phyloP scores from a whole-genome alignment of 2,888 invertebrate species.

The Epiblema foenella region DNA sequence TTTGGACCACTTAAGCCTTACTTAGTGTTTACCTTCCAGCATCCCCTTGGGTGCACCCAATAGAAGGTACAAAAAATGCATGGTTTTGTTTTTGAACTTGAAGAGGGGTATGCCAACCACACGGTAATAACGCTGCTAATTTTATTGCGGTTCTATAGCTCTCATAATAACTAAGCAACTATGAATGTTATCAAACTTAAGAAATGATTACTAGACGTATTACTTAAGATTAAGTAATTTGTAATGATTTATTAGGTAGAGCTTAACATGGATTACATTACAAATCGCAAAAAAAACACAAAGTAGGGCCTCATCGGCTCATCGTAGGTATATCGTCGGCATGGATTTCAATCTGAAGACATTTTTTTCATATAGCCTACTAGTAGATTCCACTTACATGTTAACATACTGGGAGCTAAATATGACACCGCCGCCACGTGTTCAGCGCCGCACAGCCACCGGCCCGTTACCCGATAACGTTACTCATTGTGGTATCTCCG shows the following conservation, averaged over 20 bases:
- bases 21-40: too few species aligned
- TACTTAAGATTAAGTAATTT: too few species aligned
- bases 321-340: not conserved
- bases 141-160: not conserved
- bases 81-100: not conserved
- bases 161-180: not conserved
- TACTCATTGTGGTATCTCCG: constrained; percentile 61
- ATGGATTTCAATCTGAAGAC: not conserved
- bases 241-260: not conserved
- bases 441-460: constrained; percentile 23
- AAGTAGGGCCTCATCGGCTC: too few species aligned
- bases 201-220: too few species aligned
- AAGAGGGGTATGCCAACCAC: not conserved
- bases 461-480: constrained; percentile 49
- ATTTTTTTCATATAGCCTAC: not conserved
- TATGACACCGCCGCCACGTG: constrained; percentile 25
- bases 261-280: not conserved
- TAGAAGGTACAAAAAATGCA: too few species aligned
- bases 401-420: not conserved
- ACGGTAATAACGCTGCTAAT: not conserved
- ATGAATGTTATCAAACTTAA: too few species aligned
- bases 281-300: not conserved
- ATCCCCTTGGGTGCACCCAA: too few species aligned
- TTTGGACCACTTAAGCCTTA: too few species aligned
- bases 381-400: constrained; percentile 13